Conservation (phyloP, 2,888 invertebrate genomes). For the Papilio demoleus region DNA sequence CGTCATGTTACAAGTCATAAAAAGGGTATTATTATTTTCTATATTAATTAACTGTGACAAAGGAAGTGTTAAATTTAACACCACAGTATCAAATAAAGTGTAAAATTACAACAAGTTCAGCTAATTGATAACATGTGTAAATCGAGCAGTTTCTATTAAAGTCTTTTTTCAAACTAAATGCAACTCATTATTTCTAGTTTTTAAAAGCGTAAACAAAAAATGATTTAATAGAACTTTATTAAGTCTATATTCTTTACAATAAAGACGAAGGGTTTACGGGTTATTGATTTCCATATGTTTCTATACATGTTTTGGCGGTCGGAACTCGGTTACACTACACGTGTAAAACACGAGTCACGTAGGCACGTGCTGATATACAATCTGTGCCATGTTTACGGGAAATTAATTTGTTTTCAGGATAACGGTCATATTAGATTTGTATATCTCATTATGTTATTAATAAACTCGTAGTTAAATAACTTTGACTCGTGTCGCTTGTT, state of each 20-base stretch:
- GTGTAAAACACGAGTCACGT: not conserved
- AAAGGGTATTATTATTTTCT: not conserved
- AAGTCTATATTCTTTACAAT: not conserved
- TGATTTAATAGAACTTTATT: not conserved
- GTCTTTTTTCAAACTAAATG: not conserved
- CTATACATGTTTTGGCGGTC: not conserved
- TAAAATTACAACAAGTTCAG: not conserved
- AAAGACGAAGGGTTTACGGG: no score
- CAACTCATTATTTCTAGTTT: not conserved
- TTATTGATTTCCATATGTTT: no score
- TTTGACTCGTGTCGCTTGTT: not conserved
- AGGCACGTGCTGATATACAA: not conserved
- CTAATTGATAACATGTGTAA: not conserved
- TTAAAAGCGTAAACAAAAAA: not conserved
- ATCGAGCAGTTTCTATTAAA: not conserved
- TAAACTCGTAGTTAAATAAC: not conserved
- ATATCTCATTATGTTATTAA: not conserved
- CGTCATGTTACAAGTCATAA: not conserved
- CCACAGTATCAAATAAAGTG: not conserved
- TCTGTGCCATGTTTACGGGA: not conserved
- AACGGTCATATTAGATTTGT: not conserved
- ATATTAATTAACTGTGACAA: not conserved
- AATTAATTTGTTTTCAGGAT: not conserved
- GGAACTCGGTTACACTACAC: not conserved
- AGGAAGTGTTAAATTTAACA: conserved; percentile 10